A percentile compares a stretch with the other conserved stretches of the same genome.
These are phyloP conservation scores for Eolophus roseicapilla DNA, from an alignment of 2,113 vertebrate genomes.

Conservation along the genomic window DNA sequence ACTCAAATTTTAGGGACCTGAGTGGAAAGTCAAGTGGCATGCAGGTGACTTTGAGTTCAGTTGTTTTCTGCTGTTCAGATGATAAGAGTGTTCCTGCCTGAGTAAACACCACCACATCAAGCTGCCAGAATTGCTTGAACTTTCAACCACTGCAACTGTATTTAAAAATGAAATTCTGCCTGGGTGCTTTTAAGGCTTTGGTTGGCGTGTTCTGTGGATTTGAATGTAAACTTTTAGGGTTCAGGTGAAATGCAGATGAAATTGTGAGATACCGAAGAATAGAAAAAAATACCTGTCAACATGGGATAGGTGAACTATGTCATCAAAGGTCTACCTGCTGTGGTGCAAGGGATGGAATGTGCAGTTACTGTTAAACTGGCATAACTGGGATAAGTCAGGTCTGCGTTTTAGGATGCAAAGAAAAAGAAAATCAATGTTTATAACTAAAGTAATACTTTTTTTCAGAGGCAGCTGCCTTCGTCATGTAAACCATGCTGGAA, in stretches of 20 bases:
- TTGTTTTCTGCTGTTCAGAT: background rate
- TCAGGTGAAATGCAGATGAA: background rate
- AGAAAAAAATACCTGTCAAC: background rate
- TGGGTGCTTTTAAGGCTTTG: background rate
- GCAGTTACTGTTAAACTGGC: background rate
- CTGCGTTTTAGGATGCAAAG: background rate
- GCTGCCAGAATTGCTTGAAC: background rate
- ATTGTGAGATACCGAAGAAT: background rate
- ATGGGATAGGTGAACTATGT: background rate
- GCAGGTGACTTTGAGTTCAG: background rate
- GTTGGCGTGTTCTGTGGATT: background rate
- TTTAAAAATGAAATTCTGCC: background rate
- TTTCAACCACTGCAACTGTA: background rate
- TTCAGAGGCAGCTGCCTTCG: background rate
- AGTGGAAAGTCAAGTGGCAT: background rate
- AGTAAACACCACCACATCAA: background rate
- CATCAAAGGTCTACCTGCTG: background rate
- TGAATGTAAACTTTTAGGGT: background rate
- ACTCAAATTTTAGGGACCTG: background rate
- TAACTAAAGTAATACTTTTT: background rate
- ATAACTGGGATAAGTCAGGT: background rate
- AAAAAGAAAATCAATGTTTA: background rate
- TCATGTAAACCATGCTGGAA: background rate
- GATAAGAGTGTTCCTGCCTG: background rate
- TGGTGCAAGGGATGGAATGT: background rate